Percentiles rank a stretch among this genome's conserved stretches.
Evolutionary conservation across 2,797 vertebrate species (phyloP).

Genomic region (Clamator glandarius): DNA sequence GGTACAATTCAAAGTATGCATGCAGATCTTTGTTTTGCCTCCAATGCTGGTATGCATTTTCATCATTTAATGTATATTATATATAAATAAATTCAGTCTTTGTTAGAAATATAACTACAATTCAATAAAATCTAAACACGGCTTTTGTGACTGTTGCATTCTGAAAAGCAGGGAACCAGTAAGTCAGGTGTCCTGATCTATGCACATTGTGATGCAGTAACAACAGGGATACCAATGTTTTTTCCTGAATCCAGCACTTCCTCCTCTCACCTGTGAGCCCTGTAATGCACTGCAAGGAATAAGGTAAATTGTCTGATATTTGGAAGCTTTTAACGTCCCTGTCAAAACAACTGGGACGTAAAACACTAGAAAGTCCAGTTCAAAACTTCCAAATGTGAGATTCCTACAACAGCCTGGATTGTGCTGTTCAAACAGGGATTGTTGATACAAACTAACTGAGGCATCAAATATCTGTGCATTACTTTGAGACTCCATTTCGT

Average conservation of each 20-base stretch:
- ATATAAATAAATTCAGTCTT: background rate
- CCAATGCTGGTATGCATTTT: background rate
- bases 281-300: background rate
- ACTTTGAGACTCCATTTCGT: background rate
- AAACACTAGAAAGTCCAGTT: background rate
- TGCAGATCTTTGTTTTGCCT: background rate
- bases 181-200: background rate
- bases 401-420: background rate
- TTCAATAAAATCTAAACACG: background rate
- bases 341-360: background rate
- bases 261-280: background rate
- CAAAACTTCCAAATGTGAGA: background rate
- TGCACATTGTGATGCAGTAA: accelerated
- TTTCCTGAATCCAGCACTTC: background rate
- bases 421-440: background rate
- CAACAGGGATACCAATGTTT: background rate
- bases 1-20: background rate
- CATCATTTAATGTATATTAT: background rate
- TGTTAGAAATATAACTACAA: background rate
- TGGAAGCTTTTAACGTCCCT: background rate
- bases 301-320: background rate
- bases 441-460: background rate
- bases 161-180: background rate
- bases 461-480: background rate
- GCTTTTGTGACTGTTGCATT: background rate